Conservation (phyloP, 2,113 vertebrate genomes). For the Capreolus pygargus region DNA sequence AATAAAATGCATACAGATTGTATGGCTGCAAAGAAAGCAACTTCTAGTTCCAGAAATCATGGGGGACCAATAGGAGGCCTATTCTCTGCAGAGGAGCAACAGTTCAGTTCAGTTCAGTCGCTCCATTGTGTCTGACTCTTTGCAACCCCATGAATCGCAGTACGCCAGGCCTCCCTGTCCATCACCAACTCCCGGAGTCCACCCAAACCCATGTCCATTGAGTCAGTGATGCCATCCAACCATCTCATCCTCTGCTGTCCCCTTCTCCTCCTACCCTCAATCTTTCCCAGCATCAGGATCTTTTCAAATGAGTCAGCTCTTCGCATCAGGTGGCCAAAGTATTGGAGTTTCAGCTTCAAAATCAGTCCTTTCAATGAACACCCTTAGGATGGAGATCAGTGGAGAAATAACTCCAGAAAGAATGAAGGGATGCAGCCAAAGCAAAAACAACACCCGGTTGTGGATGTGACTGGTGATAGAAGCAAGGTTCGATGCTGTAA, state of each 20-base stretch:
- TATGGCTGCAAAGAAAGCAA: not conserved
- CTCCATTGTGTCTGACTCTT: not conserved
- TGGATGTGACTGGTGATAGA: not conserved
- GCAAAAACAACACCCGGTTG: not conserved
- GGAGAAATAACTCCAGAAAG: not conserved
- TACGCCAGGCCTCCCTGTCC: not conserved
- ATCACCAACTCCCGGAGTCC: not conserved
- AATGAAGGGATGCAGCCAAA: not conserved
- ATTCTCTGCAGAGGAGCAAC: not conserved
- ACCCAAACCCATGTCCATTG: not conserved
- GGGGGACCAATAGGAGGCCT: not conserved
- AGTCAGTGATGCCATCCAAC: not conserved
- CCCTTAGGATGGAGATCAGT: not conserved
- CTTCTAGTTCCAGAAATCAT: not conserved
- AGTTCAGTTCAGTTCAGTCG: not conserved
- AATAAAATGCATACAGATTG: not conserved
- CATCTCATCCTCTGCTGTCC: accelerated
- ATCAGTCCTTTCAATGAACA: not conserved
- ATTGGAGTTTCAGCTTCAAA: not conserved
- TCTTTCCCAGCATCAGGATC: not conserved
- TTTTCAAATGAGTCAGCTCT: not conserved
- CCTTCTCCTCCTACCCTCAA: not conserved
- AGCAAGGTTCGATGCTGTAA: not conserved
- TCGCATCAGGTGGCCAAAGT: not conserved
- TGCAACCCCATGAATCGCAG: not conserved